Conservation (phyloP, 1,140 invertebrate genomes). For the Lordiphosa stackelbergi region DNA sequence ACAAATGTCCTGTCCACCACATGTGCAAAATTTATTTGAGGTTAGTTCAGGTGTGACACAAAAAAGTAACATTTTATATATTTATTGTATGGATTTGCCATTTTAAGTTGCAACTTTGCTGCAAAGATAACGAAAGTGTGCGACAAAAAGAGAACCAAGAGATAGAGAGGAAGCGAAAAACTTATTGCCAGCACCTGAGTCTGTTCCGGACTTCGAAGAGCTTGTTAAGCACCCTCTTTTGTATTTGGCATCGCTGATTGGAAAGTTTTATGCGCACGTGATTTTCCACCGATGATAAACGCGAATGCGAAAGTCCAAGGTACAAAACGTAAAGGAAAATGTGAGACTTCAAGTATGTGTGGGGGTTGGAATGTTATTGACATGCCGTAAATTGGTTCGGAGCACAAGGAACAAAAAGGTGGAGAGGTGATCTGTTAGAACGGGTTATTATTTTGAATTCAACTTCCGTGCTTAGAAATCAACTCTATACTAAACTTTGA, state of each 20-base stretch:
- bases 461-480: too few species aligned
- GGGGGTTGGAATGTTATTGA: slow-evolving; percentile 30
- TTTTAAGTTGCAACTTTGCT: slow-evolving; percentile 67
- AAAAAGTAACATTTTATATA: slow-evolving; percentile 72
- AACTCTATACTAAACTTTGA: too few species aligned
- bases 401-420: too few species aligned
- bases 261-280: slow-evolving; percentile 74
- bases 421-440: too few species aligned
- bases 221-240: slow-evolving; percentile 72
- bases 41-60: slow-evolving; percentile 74
- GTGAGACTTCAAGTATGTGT: slow-evolving; percentile 18
- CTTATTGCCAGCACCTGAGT: slow-evolving; percentile 57
- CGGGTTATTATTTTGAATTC: too few species aligned
- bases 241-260: slow-evolving; percentile 61
- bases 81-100: slow-evolving; percentile 75
- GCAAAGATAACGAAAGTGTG: slow-evolving; percentile 40
- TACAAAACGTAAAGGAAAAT: not conserved
- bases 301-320: slow-evolving; percentile 28
- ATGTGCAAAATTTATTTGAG: slow-evolving; percentile 73
- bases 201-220: slow-evolving; percentile 29
- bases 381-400: slow-evolving; percentile 51
- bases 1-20: slow-evolving; percentile 35
- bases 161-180: slow-evolving; percentile 47
- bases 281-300: slow-evolving; percentile 60
- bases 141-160: slow-evolving; percentile 1